phyloP scores from a whole-genome alignment of 1,140 invertebrate species.

The Ridgeia piscesae region DNA sequence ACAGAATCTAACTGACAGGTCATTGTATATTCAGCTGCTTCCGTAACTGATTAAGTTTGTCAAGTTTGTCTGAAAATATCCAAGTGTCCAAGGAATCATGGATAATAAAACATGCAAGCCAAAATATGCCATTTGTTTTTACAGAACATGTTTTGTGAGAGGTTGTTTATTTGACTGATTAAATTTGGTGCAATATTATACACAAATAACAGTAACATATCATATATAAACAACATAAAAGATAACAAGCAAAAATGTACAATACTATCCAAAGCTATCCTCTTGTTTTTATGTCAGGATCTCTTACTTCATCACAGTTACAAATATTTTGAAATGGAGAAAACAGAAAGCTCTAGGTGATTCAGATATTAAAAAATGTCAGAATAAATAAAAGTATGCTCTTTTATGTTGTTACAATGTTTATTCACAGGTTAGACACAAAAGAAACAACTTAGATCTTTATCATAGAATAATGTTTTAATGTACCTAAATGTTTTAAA shows the following conservation, averaged over 20 bases:
- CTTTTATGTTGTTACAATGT: not conserved
- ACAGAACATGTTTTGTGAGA: not conserved
- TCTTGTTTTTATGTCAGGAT: no score
- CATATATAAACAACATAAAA: no score
- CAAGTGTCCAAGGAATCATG: not conserved
- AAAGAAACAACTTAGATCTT: not conserved
- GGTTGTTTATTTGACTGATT: no score
- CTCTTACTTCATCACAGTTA: no score
- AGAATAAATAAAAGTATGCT: no score
- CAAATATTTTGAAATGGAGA: no score
- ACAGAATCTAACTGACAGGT: not conserved
- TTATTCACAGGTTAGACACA: not conserved
- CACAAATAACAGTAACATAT: no score
- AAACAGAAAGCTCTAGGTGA: no score
- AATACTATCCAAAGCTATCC: no score
- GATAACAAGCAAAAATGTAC: no score
- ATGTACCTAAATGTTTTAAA: not conserved
- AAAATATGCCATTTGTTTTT: not conserved
- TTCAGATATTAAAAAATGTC: no score
- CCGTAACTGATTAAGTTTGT: not conserved
- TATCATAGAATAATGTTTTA: not conserved
- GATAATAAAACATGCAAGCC: not conserved
- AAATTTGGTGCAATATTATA: no score
- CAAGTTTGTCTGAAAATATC: not conserved
- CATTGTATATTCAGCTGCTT: not conserved